These are phyloP conservation scores for Pelodytes ibericus DNA, from an alignment of 2,797 vertebrate species.

Conservation along the genomic window DNA sequence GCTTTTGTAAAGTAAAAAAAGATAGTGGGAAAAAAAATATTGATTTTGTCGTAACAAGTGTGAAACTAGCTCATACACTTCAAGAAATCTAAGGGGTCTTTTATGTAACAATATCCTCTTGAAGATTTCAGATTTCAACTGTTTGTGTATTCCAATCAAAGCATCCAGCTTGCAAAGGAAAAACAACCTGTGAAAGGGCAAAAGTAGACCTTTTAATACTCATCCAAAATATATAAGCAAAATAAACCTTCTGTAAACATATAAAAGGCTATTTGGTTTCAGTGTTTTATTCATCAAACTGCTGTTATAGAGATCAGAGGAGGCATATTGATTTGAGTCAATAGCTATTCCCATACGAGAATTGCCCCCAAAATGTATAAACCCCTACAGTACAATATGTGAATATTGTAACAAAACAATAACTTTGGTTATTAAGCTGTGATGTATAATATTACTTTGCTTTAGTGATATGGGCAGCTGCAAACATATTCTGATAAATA, in stretches of 20 bases:
- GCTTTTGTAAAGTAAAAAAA: background rate
- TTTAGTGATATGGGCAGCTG: too few species aligned
- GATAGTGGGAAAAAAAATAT: constrained; percentile 9
- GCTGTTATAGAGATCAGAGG: background rate
- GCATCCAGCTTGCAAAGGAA: constrained; percentile 7
- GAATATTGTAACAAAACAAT: too few species aligned
- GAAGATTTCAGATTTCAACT: constrained; percentile 26
- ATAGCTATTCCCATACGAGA: background rate
- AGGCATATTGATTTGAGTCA: background rate
- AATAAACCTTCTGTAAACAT: constrained; percentile 1
- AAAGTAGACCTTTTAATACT: constrained; percentile 7
- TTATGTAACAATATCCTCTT: constrained; percentile 28
- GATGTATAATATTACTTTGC: too few species aligned
- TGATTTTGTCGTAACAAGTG: constrained; percentile 35
- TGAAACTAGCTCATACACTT: constrained; percentile 29
- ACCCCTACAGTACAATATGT: too few species aligned
- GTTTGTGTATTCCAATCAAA: constrained; percentile 25
- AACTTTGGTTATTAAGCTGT: too few species aligned
- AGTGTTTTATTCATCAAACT: constrained; percentile 7
- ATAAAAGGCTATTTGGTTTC: constrained; percentile 5
- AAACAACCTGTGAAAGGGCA: constrained; percentile 14
- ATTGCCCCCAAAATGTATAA: background rate
- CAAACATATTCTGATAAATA: too few species aligned
- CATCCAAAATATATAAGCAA: background rate
- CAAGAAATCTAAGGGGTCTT: constrained; percentile 25